Evolutionary conservation across 2,797 vertebrate species (phyloP).

Genomic region (Kryptopterus vitreolus): DNA sequence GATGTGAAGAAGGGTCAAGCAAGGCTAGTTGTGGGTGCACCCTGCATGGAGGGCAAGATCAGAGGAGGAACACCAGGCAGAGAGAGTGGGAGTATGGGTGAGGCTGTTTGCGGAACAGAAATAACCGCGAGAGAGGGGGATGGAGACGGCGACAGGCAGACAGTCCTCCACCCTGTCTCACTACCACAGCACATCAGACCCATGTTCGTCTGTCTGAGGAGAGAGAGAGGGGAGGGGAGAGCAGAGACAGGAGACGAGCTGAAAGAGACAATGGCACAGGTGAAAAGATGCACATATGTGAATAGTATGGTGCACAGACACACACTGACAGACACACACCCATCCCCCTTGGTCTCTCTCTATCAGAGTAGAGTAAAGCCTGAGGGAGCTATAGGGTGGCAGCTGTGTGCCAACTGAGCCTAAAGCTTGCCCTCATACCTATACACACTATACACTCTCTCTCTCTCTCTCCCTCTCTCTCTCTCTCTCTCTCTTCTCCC

Average conservation of each 20-base stretch:
- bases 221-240: neutral
- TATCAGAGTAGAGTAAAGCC: conserved; percentile 63
- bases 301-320: conserved; percentile 12
- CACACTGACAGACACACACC: conserved; percentile 28
- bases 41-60: conserved; percentile 14
- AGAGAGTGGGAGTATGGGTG: conserved; percentile 39
- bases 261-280: conserved; percentile 33
- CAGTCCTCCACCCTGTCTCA: conserved; percentile 45
- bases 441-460: neutral
- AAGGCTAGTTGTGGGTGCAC: conserved; percentile 15
- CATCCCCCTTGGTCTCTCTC: conserved; percentile 15
- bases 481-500: conserved; percentile 48
- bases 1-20: conserved; percentile 27
- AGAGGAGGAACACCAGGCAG: conserved; percentile 7
- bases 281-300: conserved; percentile 33
- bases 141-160: conserved; percentile 25
- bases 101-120: conserved; percentile 37
- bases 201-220: conserved; percentile 8
- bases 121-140: conserved; percentile 23
- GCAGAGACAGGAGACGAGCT: conserved; percentile 3
- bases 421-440: conserved; percentile 64
- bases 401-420: conserved; percentile 79
- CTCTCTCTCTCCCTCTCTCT: conserved; percentile 18
- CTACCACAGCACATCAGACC: conserved; percentile 38
- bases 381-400: conserved; percentile 70